phyloP scores from a whole-genome alignment of 2,888 invertebrate species.

The Caenorhabditis afra region DNA sequence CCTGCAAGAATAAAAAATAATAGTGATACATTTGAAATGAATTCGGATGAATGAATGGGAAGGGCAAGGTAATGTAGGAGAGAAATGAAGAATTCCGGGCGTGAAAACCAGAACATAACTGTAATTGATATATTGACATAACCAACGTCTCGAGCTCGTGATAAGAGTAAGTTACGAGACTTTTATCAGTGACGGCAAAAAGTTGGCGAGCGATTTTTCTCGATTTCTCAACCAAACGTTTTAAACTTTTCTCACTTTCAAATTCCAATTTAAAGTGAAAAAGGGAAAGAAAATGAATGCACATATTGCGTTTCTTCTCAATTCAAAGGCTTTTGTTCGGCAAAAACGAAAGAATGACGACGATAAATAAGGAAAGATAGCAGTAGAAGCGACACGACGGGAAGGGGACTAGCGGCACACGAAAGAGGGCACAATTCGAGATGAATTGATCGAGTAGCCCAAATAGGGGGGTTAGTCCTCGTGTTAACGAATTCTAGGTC shows the following conservation, averaged over 20 bases:
- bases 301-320: too few relatives aligned
- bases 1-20: slow-evolving; percentile 19
- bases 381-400: background rate
- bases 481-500: slow-evolving; percentile 12
- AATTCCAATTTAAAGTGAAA: background rate
- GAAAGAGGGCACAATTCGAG: too few relatives aligned
- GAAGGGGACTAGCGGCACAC: too few relatives aligned
- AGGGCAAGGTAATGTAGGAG: too few relatives aligned
- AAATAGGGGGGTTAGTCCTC: too few relatives aligned
- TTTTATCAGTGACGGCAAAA: slow-evolving; percentile 10
- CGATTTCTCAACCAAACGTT: background rate
- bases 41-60: background rate
- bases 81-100: too few relatives aligned
- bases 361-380: background rate
- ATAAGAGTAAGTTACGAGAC: background rate
- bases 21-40: background rate
- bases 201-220: background rate
- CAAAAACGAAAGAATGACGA: too few relatives aligned
- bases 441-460: too few relatives aligned
- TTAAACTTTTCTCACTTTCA: background rate
- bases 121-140: slow-evolving; percentile 15
- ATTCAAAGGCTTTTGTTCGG: too few relatives aligned
- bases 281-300: background rate
- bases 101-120: slow-evolving; percentile 3
- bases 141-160: background rate